A percentile compares a stretch with the other conserved stretches of the same genome.
phyloP scores from a whole-genome alignment of 1,140 invertebrate species.

The Diorhabda elongata region DNA sequence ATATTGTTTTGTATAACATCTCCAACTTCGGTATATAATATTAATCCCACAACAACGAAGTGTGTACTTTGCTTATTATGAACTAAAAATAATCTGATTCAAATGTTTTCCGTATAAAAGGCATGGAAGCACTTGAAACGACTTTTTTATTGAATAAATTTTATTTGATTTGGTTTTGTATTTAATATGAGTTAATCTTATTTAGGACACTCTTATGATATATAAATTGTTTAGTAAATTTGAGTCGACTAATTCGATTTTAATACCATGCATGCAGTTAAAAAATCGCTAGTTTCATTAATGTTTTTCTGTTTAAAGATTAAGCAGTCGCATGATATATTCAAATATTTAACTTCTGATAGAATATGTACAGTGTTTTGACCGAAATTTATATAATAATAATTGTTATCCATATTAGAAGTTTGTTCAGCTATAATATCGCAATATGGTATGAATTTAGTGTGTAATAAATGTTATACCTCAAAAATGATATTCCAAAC shows the following conservation, averaged over 20 bases:
- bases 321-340: conserved; percentile 22
- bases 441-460: neutral
- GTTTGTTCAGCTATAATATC: neutral
- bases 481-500: neutral
- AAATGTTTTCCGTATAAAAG: too few relatives aligned
- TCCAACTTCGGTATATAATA: too few relatives aligned
- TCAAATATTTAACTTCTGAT: conserved; percentile 21
- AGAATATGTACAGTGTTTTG: conserved; percentile 25
- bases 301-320: neutral
- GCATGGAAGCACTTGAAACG: too few relatives aligned
- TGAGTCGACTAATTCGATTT: neutral
- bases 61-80: too few relatives aligned
- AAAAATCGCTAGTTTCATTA: neutral
- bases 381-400: conserved; percentile 8
- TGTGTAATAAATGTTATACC: neutral
- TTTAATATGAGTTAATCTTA: too few relatives aligned
- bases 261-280: conserved; percentile 1
- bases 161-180: too few relatives aligned
- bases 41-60: too few relatives aligned
- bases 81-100: too few relatives aligned
- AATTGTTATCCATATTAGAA: conserved; percentile 14
- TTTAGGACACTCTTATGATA: neutral
- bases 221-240: neutral
- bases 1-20: too few relatives aligned
- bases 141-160: too few relatives aligned